phyloP scores from a whole-genome alignment of 1,140 invertebrate species.

The Patella vulgata region DNA sequence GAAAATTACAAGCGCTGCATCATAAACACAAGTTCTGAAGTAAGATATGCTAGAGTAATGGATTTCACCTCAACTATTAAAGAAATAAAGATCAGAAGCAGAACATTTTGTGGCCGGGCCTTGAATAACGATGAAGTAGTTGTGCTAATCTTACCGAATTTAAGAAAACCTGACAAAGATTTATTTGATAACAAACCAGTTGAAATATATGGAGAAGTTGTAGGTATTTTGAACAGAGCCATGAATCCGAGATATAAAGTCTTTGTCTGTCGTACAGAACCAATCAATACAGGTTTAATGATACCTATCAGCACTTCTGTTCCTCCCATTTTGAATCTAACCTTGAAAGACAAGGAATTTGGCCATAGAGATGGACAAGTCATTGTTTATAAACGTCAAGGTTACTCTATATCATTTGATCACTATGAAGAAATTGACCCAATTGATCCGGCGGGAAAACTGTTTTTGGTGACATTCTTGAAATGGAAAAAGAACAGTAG shows the following conservation, averaged over 20 bases:
- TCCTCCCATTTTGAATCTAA: slow-evolving; percentile 47
- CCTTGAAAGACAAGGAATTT: slow-evolving; percentile 4
- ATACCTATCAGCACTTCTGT: slow-evolving; percentile 53
- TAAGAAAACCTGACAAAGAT: too few species aligned
- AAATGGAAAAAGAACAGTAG: slow-evolving; percentile 48
- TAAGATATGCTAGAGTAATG: slow-evolving; percentile 26
- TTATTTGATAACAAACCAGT: slow-evolving; percentile 3
- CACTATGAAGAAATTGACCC: slow-evolving; percentile 47
- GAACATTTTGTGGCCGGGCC: slow-evolving; percentile 47
- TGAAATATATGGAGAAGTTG: slow-evolving; percentile 43
- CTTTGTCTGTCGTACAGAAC: slow-evolving; percentile 55
- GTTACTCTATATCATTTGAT: slow-evolving; percentile 39
- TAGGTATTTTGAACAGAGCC: slow-evolving; percentile 50
- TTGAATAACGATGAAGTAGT: slow-evolving; percentile 56
- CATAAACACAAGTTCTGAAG: slow-evolving; percentile 1
- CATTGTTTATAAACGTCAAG: slow-evolving; percentile 46
- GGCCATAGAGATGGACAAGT: slow-evolving; percentile 39
- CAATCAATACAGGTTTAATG: slow-evolving; percentile 51
- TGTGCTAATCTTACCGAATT: slow-evolving; percentile 38
- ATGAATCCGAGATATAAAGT: slow-evolving; percentile 41
- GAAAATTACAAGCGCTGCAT: slow-evolving; percentile 24
- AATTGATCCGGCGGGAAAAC: slow-evolving; percentile 27
- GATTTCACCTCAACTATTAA: slow-evolving; percentile 15
- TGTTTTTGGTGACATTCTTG: slow-evolving; percentile 60
- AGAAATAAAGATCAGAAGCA: slow-evolving; percentile 43